Evolutionary conservation across 2,888 invertebrate species (phyloP), one percentile per base, ranked within the genome.

Genomic region (Drosophila kanekoi): DNA sequence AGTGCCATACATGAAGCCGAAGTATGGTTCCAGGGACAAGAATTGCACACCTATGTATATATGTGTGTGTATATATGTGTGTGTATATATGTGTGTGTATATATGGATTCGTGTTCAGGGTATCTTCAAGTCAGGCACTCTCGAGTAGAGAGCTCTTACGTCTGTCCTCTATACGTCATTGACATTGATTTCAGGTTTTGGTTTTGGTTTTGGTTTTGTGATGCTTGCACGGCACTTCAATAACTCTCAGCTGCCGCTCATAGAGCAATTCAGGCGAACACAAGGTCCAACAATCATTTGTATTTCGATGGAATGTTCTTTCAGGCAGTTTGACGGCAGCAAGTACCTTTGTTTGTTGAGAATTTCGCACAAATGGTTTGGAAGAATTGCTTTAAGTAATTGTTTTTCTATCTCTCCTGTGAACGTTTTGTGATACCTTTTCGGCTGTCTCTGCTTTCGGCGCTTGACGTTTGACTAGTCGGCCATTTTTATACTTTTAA

Each of bases 261-360:
- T 61, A 52, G 52, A 59, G 48, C 54, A 47, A 57, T 32, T 37
- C 58, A 72, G 69, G 44, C 64, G 58, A 56, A 54, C 67, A 69
- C 57, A 81, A 47, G 61, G 81, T 60, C 53, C 67, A 56, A 62
- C 62, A 67, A 57, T 67, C 70, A 56, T 70, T 64, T 74, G 57
- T 69, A 72, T 76, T 68, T 72, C 54, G 51, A 69, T 47, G 75
- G 73, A 73, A 66, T 76, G 70, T 73, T 72, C 73, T 64, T 71
- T 77, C 68, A 61, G 64, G 53, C 73, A 69, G 74, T 76, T 70
- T 77, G 73, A 62, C 57, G 57, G 58, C 23, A 66, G 71, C 68
- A 89, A 91, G 87, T 88, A 82, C 87, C 88, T 90, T 87, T 90
- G 91, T 91, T 91, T 87, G 79, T 91, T 87, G 79, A 79, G 86